Conservation (phyloP, 1,140 invertebrate genomes). For the Akabosia matsudoensis region DNA sequence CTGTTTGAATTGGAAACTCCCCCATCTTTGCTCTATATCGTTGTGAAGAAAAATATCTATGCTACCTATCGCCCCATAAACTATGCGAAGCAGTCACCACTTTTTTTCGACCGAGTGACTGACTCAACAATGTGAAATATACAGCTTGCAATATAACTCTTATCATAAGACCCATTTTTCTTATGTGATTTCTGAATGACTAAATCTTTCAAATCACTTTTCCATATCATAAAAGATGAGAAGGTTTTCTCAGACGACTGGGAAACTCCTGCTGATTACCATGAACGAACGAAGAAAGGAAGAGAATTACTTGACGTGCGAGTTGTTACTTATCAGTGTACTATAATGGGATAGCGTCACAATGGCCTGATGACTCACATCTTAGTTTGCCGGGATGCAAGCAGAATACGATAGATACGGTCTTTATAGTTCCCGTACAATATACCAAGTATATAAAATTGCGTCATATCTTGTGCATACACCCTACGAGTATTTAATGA, state of each 20-base stretch:
- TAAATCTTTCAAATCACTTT: slow-evolving; percentile 7
- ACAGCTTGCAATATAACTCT: neutral
- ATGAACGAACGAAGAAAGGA: neutral
- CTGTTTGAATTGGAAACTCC: slow-evolving; percentile 2
- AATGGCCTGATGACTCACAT: slow-evolving; percentile 14
- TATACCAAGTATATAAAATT: too few species aligned
- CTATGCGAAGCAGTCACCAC: neutral
- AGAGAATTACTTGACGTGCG: neutral
- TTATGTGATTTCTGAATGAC: slow-evolving; percentile 1
- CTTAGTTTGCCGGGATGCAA: too few species aligned
- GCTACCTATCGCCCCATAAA: neutral
- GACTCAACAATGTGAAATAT: neutral
- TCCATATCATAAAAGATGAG: neutral
- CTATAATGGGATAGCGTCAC: neutral
- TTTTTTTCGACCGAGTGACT: neutral
- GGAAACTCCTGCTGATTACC: neutral
- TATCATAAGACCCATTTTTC: neutral
- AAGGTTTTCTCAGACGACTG: neutral
- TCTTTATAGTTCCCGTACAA: too few species aligned
- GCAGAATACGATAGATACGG: too few species aligned
- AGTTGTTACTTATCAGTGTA: neutral
- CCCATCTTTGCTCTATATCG: neutral
- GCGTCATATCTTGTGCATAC: too few species aligned
- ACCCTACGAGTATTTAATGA: too few species aligned
- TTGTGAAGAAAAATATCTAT: neutral